A percentile compares a stretch with the other conserved stretches of the same genome.
These are phyloP conservation scores for Andrena trimmerana DNA, from an alignment of 2,888 invertebrate genomes.

Conservation along the genomic window DNA sequence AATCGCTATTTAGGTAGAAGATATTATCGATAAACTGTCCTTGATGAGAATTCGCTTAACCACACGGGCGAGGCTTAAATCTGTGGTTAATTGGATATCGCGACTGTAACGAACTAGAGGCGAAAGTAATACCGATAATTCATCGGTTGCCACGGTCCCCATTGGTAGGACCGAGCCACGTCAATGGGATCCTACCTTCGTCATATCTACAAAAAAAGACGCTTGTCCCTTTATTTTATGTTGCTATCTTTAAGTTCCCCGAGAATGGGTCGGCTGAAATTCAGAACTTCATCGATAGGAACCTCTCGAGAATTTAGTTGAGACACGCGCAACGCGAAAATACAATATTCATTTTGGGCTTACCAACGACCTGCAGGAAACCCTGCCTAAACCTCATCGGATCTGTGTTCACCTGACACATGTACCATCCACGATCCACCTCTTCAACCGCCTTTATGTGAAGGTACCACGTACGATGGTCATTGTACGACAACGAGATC, in stretches of 20 bases:
- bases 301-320: background rate
- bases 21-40: slow-evolving; percentile 41
- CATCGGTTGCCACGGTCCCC: background rate
- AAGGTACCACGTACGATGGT: slow-evolving; percentile 96
- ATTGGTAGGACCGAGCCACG: background rate
- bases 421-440: slow-evolving; percentile 95
- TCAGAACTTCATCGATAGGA: background rate
- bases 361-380: slow-evolving; percentile 96
- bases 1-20: slow-evolving; percentile 38
- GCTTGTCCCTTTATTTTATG: background rate
- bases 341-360: slow-evolving; percentile 83
- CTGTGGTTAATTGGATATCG: slow-evolving; percentile 39
- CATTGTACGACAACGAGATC: slow-evolving; percentile 94
- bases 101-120: slow-evolving; percentile 9
- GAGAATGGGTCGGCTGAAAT: background rate
- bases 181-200: too few species aligned
- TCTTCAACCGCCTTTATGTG: slow-evolving; percentile 96
- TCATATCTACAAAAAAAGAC: background rate
- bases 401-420: slow-evolving; percentile 97
- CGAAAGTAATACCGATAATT: slow-evolving; percentile 23
- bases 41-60: slow-evolving; percentile 37
- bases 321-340: background rate
- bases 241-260: background rate
- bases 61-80: slow-evolving; percentile 35
- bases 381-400: slow-evolving; percentile 97